phyloP scores from a whole-genome alignment of 2,113 vertebrate species.

The Prionailurus viverrinus region DNA sequence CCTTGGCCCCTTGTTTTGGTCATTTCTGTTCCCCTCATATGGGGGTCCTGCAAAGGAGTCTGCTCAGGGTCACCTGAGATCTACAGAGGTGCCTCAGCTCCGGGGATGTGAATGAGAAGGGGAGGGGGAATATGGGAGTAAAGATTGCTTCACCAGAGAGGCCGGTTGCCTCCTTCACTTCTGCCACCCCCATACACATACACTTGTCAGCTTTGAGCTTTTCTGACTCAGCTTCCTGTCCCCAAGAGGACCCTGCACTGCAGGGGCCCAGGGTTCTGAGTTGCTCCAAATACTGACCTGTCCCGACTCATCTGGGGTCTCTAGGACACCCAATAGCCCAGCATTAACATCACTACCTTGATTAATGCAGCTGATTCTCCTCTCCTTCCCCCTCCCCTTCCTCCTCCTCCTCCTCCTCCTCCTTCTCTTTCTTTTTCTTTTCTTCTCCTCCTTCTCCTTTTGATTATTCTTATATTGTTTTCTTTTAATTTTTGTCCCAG shows the following conservation, averaged over 20 bases:
- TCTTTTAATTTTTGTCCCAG: background rate
- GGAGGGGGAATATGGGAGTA: too few relatives aligned
- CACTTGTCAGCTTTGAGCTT: background rate
- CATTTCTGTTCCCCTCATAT: background rate
- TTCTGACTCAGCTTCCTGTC: background rate
- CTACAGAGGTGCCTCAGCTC: background rate
- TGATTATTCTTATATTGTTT: background rate
- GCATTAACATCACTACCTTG: background rate
- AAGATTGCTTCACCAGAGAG: background rate
- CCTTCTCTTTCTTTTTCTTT: background rate
- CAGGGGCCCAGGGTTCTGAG: background rate
- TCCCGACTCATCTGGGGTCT: fast-evolving
- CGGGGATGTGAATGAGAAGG: background rate
- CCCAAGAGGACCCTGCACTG: too few relatives aligned
- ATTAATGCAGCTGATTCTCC: background rate
- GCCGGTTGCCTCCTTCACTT: background rate
- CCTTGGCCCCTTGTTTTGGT: background rate
- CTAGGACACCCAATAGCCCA: background rate
- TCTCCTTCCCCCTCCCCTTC: background rate
- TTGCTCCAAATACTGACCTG: background rate
- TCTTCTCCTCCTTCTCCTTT: background rate
- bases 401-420: too few relatives aligned
- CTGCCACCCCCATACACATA: background rate
- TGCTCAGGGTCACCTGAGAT: background rate
- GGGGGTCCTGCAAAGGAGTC: background rate